These are phyloP conservation scores for Baryphthengus martii DNA, from an alignment of 2,113 vertebrate genomes.

Conservation along the genomic window DNA sequence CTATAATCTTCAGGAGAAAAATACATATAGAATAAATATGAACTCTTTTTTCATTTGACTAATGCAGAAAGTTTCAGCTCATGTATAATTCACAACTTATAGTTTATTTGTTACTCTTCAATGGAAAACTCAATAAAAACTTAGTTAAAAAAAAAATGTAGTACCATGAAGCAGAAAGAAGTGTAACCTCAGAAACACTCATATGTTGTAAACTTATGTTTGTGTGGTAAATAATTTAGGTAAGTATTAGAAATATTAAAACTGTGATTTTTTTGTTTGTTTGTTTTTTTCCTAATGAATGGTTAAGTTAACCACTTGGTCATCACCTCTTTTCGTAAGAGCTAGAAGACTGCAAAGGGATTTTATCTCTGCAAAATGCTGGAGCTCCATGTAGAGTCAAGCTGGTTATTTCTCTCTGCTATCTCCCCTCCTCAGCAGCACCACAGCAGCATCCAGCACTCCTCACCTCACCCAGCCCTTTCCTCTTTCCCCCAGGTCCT, in stretches of 20 bases:
- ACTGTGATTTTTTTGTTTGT: background rate
- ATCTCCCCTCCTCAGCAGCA: too few relatives aligned
- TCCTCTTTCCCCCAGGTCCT: too few relatives aligned
- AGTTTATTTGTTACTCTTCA: conserved; percentile 16
- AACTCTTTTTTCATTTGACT: background rate
- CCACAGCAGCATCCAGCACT: too few relatives aligned
- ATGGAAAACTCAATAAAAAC: conserved; percentile 35
- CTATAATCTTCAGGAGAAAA: background rate
- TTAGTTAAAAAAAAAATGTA: conserved; percentile 41
- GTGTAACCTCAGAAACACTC: background rate
- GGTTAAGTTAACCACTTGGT: background rate
- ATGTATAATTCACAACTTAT: background rate
- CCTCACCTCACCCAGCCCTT: too few relatives aligned
- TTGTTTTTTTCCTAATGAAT: background rate
- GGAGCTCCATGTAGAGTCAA: too few relatives aligned
- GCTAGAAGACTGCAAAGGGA: too few relatives aligned
- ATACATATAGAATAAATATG: background rate
- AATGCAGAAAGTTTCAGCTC: background rate
- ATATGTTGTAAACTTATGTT: background rate
- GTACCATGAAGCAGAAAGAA: conserved; percentile 14
- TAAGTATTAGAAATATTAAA: background rate
- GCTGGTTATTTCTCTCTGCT: too few relatives aligned
- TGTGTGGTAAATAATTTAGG: conserved; percentile 1
- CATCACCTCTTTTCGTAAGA: too few relatives aligned
- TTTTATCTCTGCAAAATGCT: too few relatives aligned